Base-by-base conservation (phyloP, 2,888 invertebrate genomes). In the Drosophila ochracea region DNA sequence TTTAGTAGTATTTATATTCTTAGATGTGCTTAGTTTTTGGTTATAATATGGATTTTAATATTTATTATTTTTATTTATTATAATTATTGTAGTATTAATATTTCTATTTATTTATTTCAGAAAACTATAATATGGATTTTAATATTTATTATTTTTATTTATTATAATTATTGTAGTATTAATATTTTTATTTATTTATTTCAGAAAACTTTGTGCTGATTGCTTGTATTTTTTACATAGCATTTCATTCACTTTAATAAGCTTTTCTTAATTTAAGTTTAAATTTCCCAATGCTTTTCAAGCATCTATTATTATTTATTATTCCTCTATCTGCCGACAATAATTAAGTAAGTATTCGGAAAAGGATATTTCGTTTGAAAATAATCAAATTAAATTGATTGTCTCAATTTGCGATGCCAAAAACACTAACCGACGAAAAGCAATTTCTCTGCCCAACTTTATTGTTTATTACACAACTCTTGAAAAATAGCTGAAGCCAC, bases 371-470 rank as follows among this genome's bases (percentile, higher is more conserved):
- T 10, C 6, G 5, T 49, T 30, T 0, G 11, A n/a, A 19, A 54
- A 25, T 25, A 55, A 28, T 16, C 11, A 39, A 57, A 50, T 28
- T 16, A 11, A 60, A 35, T 61, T 53, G 16, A 35, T 30, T 30
- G 16, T 33, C 25, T 19, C 33, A 16, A 28, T 16, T 33, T 19
- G 50, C 13, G 16, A 50, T 7, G 25, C 16, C n/a, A 33, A 33
- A 19, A 60, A 50, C 43, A 47, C 13, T 21, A 21, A 10, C 39
- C 39, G 2, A 25, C 19, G 7, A n/a, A 39, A 30, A 30, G 39
- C 28, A 5, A 57, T 41, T 35, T 50, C 57, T 21, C 67, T 28
- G 50, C 33, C 21, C 11, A 33, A 67, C 28, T 33, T 39, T 50
- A 52, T 41, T 30, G 49, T 37, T 65, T 65, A 49, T 49, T 37